Conservation (phyloP, 2,888 invertebrate species). For the Anagyrus pseudococci region DNA sequence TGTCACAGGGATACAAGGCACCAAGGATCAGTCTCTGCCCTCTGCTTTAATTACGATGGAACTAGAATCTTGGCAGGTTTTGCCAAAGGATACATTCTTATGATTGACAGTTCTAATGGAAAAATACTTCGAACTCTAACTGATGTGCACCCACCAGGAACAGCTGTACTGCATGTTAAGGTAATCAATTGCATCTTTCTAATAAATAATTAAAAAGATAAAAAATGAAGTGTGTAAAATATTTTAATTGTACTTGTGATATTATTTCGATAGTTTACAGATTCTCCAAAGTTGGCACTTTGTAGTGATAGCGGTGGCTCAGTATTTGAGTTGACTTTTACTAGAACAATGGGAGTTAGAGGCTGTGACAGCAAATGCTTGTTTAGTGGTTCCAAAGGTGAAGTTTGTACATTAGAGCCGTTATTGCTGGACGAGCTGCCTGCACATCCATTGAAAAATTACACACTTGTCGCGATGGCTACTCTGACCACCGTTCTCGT, state of each 20-base stretch:
- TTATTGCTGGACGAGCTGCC: slow-evolving; percentile 67
- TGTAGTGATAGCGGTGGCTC: slow-evolving; percentile 94
- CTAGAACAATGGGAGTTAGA: slow-evolving; percentile 84
- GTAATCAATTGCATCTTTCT: slow-evolving; percentile 51
- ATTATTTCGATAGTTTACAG: slow-evolving; percentile 68
- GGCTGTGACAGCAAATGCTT: slow-evolving; percentile 91
- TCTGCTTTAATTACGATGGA: slow-evolving; percentile 88
- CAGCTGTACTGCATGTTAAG: slow-evolving; percentile 79
- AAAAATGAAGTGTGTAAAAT: not conserved
- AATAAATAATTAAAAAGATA: not conserved
- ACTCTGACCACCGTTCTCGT: slow-evolving; percentile 89
- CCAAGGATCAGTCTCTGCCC: slow-evolving; percentile 80
- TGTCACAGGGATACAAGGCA: slow-evolving; percentile 78
- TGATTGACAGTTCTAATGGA: slow-evolving; percentile 86
- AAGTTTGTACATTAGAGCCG: slow-evolving; percentile 82
- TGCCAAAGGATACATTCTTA: slow-evolving; percentile 84
- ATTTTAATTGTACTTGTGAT: not conserved
- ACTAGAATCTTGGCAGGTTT: slow-evolving; percentile 82
- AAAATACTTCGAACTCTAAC: slow-evolving; percentile 76
- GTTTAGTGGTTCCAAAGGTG: slow-evolving; percentile 96
- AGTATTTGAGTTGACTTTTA: slow-evolving; percentile 92
- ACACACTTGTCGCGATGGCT: slow-evolving; percentile 88
- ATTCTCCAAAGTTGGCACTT: slow-evolving; percentile 76
- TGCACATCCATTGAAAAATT: slow-evolving; percentile 73
- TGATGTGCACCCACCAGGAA: slow-evolving; percentile 84